Conservation (phyloP, 2,888 invertebrate species). For the Melikaiella ostensackeni region DNA sequence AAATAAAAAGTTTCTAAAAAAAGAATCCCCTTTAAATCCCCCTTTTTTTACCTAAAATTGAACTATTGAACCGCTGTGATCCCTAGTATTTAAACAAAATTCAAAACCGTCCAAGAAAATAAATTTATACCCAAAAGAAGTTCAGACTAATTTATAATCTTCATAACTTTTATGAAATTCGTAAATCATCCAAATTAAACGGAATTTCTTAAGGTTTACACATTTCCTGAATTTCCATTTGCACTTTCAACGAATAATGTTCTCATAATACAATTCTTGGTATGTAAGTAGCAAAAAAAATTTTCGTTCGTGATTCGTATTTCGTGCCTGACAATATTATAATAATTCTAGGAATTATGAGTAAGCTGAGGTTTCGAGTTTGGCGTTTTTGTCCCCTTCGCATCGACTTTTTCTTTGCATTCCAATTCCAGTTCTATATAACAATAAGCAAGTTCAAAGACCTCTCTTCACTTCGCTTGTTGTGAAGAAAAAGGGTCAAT, state of each 20-base stretch:
- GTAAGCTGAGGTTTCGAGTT: constrained; percentile 3
- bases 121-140: no score
- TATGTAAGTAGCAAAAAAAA: constrained; percentile 1
- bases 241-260: not conserved
- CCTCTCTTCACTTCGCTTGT: not conserved
- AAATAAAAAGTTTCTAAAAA: no score
- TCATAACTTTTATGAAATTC: no score
- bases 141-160: no score
- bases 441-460: constrained; percentile 23
- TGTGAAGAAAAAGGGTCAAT: not conserved
- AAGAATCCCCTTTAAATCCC: no score
- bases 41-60: no score
- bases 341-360: constrained; percentile 15
- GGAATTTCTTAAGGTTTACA: no score
- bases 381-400: constrained; percentile 15
- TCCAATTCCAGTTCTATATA: not conserved
- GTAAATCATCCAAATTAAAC: no score
- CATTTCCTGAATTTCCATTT: not conserved
- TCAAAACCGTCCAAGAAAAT: no score
- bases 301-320: not conserved
- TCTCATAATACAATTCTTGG: not conserved
- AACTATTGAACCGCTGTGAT: no score
- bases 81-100: no score
- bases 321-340: not conserved
- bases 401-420: not conserved